A percentile compares a stretch with the other conserved stretches of the same genome.
Conservation (phyloP, 2,797 vertebrate species). For the Apodemus agrarius region DNA sequence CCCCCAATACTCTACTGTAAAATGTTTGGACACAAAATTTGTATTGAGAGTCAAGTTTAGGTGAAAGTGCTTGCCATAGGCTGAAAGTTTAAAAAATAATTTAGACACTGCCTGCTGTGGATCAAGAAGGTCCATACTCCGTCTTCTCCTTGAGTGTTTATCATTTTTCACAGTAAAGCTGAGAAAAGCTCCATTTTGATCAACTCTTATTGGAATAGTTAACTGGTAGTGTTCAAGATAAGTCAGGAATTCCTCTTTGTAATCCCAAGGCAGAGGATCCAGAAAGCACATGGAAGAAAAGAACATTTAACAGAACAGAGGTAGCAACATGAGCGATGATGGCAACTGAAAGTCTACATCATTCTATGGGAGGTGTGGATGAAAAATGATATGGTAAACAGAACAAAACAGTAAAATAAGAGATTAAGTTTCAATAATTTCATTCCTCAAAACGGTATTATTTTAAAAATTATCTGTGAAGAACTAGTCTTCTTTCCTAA, state of each 20-base stretch:
- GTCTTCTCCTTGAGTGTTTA: slow-evolving; percentile 93
- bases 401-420: slow-evolving; percentile 69
- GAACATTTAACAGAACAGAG: slow-evolving; percentile 87
- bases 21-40: slow-evolving; percentile 96
- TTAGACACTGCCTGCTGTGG: slow-evolving; percentile 91
- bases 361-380: slow-evolving; percentile 13
- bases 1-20: slow-evolving; percentile 98
- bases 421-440: slow-evolving; percentile 37
- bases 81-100: slow-evolving; percentile 98
- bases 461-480: slow-evolving; percentile 50
- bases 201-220: slow-evolving; percentile 96
- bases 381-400: slow-evolving; percentile 62
- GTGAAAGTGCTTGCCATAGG: slow-evolving; percentile 99
- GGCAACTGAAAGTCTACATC: slow-evolving; percentile 73
- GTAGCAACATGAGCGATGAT: slow-evolving; percentile 82
- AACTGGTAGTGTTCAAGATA: slow-evolving; percentile 99
- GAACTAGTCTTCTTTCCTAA: slow-evolving; percentile 15
- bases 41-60: slow-evolving; percentile 98
- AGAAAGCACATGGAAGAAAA: slow-evolving; percentile 87
- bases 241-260: slow-evolving; percentile 99
- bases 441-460: slow-evolving; percentile 48
- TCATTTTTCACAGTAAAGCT: slow-evolving; percentile 99
- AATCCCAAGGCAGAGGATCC: slow-evolving; percentile 88
- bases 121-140: slow-evolving; percentile 90
- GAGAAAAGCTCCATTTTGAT: slow-evolving; percentile 97